These are phyloP conservation scores for Neotoxoptera formosana DNA, from an alignment of 1,140 invertebrate genomes.

Conservation along the genomic window DNA sequence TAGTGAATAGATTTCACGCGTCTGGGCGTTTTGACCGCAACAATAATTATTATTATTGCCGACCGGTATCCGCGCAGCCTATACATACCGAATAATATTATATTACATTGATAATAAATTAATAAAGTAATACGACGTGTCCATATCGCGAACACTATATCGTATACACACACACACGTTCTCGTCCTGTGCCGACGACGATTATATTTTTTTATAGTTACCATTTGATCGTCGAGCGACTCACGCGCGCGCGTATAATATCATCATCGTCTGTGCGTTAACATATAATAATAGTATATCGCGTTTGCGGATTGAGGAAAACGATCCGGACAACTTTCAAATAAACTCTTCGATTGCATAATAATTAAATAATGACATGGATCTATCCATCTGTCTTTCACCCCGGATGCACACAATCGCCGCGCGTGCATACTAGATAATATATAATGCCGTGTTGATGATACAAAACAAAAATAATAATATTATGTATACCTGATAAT, in stretches of 20 bases:
- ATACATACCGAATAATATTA: neutral
- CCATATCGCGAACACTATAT: neutral
- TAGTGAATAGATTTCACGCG: neutral
- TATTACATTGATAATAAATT: conserved; percentile 9
- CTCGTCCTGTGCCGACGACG: neutral
- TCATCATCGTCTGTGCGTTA: neutral
- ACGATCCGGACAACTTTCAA: conserved; percentile 2
- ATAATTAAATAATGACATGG: neutral
- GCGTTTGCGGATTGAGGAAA: neutral
- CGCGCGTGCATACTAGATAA: neutral
- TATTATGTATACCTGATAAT: neutral
- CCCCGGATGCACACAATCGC: neutral
- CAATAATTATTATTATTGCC: neutral
- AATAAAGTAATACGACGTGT: neutral
- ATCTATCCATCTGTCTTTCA: neutral
- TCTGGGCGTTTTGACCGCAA: neutral
- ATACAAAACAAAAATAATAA: neutral
- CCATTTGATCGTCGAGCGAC: neutral
- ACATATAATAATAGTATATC: neutral
- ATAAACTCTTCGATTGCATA: neutral
- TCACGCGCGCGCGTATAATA: neutral
- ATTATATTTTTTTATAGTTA: neutral
- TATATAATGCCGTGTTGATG: neutral
- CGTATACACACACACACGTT: neutral
- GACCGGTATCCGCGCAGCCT: neutral